Base-by-base conservation (phyloP, 2,888 invertebrate species). In the Exephanes ischioxanthus region DNA sequence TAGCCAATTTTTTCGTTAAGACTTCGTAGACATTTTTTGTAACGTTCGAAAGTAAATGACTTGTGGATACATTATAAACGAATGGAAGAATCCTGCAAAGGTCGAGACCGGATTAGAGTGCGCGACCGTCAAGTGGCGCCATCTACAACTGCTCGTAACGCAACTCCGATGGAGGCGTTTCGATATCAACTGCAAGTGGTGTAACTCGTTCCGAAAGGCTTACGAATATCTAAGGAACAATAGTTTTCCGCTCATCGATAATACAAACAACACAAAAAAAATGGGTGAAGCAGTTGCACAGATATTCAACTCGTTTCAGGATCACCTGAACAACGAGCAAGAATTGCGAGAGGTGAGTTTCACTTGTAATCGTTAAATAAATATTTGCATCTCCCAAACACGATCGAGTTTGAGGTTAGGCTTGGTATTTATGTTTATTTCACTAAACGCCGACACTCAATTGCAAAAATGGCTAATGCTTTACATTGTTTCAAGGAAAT, bases 271-370 rank as follows among this genome's bases (percentile, higher is more conserved):
- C 30, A 5, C 16, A 11, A 14, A 16, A 19, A 55, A 33, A 87
- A 95, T 95, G 95, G 92, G 94, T 79, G 94, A 95, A 88, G 94
- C 94, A 79, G 94, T 96, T 67, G 94, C 95, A 81, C 94, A 95
- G 83, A 95, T 96, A 90, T 98, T 98, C 92, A 95, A 95, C 75
- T 95, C 96, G 33, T 98, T 97, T 93, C 98, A 98, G 92, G 96
- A 96, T 85, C 95, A 96, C 92, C 94, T 98, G 48, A 97, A 97
- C 89, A 94, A 95, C 16, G 98, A 98, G 91, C 97, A 98, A 93
- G 97, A 97, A 92, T 92, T 96, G 58, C 95, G 98, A 86, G 98
- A 98, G 95, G 98, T 98, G 94, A 51, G 86, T 86, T 55, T 11
- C 51, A 22, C 45, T 33, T 6, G 5, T 66, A 30, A 22, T 37